Conservation (phyloP, 1,140 invertebrate genomes). For the Sycophila sp. region DNA sequence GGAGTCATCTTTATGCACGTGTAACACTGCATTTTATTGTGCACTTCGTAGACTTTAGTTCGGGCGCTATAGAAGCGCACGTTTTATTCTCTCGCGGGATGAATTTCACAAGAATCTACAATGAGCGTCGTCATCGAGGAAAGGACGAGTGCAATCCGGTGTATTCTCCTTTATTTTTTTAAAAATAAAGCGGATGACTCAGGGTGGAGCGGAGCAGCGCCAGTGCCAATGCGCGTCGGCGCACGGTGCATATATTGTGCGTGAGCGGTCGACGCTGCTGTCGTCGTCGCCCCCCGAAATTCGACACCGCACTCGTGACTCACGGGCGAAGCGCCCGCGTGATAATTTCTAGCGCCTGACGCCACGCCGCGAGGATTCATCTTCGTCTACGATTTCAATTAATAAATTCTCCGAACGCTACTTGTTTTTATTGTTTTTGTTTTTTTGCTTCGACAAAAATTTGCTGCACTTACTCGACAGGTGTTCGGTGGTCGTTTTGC, state of each 20-base stretch:
- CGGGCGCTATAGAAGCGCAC: no score
- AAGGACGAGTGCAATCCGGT: no score
- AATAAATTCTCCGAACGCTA: background rate
- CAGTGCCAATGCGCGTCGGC: background rate
- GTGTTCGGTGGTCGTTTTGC: no score
- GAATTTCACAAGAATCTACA: no score
- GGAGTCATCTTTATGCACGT: no score
- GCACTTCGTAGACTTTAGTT: no score
- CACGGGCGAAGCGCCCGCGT: background rate
- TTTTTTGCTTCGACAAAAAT: background rate
- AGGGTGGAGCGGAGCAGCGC: background rate
- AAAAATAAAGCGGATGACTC: no score
- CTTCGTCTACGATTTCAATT: background rate
- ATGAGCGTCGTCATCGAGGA: no score
- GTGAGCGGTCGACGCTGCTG: background rate
- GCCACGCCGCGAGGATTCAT: background rate
- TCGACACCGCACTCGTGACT: conserved; percentile 19
- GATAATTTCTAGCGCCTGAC: background rate
- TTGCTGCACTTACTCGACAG: background rate
- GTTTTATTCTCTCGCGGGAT: no score
- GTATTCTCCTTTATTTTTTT: no score
- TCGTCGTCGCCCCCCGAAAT: conserved; percentile 25
- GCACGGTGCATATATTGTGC: background rate
- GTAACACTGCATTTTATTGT: no score
- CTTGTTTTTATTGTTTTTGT: background rate